These are phyloP conservation scores for Polydrusus pterygomalis DNA, from an alignment of 2,888 invertebrate genomes.

Conservation along the genomic window DNA sequence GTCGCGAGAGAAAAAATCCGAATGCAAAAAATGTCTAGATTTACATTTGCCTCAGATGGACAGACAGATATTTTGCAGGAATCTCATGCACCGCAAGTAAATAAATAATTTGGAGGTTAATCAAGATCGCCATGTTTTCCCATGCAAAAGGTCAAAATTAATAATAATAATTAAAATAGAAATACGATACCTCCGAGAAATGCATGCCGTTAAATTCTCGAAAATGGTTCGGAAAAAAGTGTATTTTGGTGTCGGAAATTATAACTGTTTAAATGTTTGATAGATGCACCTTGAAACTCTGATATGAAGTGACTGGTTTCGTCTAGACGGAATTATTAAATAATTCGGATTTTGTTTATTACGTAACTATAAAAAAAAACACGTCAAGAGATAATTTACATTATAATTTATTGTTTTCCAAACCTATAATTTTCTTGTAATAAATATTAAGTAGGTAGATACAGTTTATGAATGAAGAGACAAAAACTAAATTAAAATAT, in stretches of 20 bases:
- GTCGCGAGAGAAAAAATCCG: conserved; percentile 30
- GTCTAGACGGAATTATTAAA: conserved; percentile 41
- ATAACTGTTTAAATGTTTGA: conserved; percentile 35
- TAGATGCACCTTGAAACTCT: conserved; percentile 43
- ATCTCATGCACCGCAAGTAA: conserved; percentile 40
- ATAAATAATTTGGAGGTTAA: conserved; percentile 46
- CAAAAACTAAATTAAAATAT: too few relatives aligned
- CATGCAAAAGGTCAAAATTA: conserved; percentile 50
- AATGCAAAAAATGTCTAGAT: conserved; percentile 21
- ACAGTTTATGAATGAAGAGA: not conserved
- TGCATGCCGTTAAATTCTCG: conserved; percentile 38
- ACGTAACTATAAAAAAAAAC: conserved; percentile 22
- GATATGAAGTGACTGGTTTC: conserved; percentile 33
- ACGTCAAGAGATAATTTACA: conserved; percentile 3
- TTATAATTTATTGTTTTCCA: conserved; percentile 27
- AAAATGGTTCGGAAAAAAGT: conserved; percentile 27
- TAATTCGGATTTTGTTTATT: conserved; percentile 26
- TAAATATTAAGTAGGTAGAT: conserved; percentile 2
- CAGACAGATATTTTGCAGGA: conserved; percentile 39
- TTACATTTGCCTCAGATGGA: conserved; percentile 37
- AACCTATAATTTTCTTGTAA: conserved; percentile 32
- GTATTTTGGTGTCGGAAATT: conserved; percentile 36
- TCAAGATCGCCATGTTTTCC: conserved; percentile 20
- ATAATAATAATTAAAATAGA: conserved; percentile 51
- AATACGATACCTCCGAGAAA: conserved; percentile 45